Base-by-base conservation (phyloP, 1,140 invertebrate genomes). In the Drosophila pruinosa region DNA sequence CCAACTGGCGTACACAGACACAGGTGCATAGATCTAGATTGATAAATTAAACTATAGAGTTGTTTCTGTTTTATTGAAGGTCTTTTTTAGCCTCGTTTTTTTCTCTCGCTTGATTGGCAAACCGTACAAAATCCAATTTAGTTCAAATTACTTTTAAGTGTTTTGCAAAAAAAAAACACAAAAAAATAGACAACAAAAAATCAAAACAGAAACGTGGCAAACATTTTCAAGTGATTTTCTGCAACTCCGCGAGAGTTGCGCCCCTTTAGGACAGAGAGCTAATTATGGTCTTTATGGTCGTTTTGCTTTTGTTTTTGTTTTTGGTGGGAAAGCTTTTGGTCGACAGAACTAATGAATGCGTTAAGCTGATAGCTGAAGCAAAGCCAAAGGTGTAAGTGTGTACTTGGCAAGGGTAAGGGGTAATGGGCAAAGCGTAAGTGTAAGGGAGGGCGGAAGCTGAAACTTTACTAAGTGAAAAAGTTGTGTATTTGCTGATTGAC, bases 101-200 rank as follows among this genome's bases (percentile, higher is more conserved):
- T 47, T 45, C 4, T 12, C 12, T 26, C 63, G 80, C 58, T 83
- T 80, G 81, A 85, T 85, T 85, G 68, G 72, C 77, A 70, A 76
- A 50, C 68, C 61, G 72, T 64, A 69, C 57, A 70, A 86, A 67
- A 86, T 85, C 81, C 63, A 86, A 85, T 85, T 85, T 86, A 71
- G 81, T 86, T 86, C 54, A 88, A 85, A 85, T 85, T 86, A 83
- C 73, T 81, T 85, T 86, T 81, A 86, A 85, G 77, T 73, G 81
- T 48, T 54, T 52, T 63, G 34, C 39, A 31, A 38, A 34, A 69
- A 10, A 36, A 0, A 39, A 39, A 39, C 4, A 39, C 3, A 38
- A 36, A 36, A 4, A 41, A 41, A 21, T 5, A 21, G 3, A 21
- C 17, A 43, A 43, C 6, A 41, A 41, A 41, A 41, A 41, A 3